These are phyloP conservation scores for Micronycteris hirsuta DNA, from an alignment of 2,113 vertebrate species.

Conservation along the genomic window DNA sequence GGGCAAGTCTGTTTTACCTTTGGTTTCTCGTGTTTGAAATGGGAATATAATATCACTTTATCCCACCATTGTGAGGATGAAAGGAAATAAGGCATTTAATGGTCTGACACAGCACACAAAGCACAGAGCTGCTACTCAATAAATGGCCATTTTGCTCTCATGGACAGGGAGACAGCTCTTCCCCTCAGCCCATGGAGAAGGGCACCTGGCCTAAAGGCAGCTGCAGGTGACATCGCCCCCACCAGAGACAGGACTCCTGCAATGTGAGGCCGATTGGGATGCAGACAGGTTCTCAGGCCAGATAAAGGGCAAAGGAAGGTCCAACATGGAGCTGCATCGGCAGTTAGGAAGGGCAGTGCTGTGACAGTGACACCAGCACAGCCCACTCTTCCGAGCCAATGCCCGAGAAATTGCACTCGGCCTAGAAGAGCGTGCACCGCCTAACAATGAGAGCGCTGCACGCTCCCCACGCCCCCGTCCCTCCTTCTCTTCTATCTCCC, in stretches of 20 bases:
- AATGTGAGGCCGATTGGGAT: not conserved
- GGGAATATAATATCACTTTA: not conserved
- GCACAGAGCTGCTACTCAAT: not conserved
- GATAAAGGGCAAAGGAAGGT: slow-evolving; percentile 68
- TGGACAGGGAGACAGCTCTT: slow-evolving; percentile 37
- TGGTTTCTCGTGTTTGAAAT: not conserved
- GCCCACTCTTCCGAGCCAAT: not conserved
- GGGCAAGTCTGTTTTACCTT: not conserved
- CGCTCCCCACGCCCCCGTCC: not conserved
- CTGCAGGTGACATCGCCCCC: slow-evolving; percentile 19
- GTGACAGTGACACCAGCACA: not conserved
- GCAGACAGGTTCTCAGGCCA: not conserved
- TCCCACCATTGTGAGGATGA: not conserved
- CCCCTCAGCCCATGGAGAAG: slow-evolving; percentile 45
- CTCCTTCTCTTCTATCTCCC: not conserved
- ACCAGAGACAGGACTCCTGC: slow-evolving; percentile 55
- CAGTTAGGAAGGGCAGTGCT: slow-evolving; percentile 20
- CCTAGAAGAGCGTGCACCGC: not conserved
- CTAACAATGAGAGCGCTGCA: not conserved
- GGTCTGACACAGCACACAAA: not conserved
- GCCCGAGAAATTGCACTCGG: not conserved
- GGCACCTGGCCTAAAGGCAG: not conserved
- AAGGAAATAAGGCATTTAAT: not conserved
- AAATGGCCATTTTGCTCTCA: not conserved
- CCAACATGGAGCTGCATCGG: slow-evolving; percentile 47